Conservation (phyloP, 1,140 invertebrate species). For the Ditylenchus dipsaci region DNA sequence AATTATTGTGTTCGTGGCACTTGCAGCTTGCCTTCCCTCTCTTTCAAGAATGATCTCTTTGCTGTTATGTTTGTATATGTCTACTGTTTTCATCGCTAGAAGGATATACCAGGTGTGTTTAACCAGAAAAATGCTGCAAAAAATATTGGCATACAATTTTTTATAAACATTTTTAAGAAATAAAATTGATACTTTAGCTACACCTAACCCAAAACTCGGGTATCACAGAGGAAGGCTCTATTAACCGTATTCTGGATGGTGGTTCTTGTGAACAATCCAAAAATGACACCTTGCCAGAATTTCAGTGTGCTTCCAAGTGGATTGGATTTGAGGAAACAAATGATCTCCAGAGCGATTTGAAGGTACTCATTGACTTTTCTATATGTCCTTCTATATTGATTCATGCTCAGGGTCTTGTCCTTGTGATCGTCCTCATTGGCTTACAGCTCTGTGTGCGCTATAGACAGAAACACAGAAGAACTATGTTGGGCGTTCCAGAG, state of each 20-base stretch:
- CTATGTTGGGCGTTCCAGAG: constrained; percentile 24
- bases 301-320: constrained; percentile 14
- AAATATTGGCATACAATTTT: no score
- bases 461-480: constrained; percentile 40
- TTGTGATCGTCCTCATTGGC: constrained; percentile 43
- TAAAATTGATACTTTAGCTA: neutral
- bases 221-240: neutral
- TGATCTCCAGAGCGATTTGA: constrained; percentile 17
- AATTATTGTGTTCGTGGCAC: constrained; percentile 38
- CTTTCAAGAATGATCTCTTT: constrained; percentile 30
- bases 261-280: neutral
- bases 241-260: neutral
- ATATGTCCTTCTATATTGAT: neutral
- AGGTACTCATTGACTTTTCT: constrained; percentile 2
- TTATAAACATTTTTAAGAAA: no score
- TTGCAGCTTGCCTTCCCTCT: constrained; percentile 37
- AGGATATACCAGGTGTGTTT: constrained; percentile 28
- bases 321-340: constrained; percentile 41
- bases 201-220: neutral
- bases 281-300: neutral
- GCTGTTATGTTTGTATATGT: constrained; percentile 40
- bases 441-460: constrained; percentile 47
- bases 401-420: constrained; percentile 31
- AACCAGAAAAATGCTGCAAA: no score
- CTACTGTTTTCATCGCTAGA: constrained; percentile 39